phyloP scores from a whole-genome alignment of 2,888 invertebrate species.

The Strigamia transsilvanica region DNA sequence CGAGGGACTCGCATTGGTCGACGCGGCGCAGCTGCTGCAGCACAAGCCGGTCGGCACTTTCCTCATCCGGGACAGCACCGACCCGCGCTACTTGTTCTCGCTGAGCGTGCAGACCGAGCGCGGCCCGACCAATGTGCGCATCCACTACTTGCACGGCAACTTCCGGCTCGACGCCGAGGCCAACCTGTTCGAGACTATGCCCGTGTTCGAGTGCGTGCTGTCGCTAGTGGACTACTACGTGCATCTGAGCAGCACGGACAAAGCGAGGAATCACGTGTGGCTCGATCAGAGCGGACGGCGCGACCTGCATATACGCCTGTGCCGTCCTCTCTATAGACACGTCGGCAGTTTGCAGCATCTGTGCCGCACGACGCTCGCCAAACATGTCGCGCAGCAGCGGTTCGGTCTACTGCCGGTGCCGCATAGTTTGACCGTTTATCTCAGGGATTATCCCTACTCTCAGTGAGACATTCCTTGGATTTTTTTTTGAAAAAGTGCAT shows the following conservation, averaged over 20 bases:
- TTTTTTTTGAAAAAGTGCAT: slow-evolving; percentile 68
- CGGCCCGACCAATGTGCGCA: slow-evolving; percentile 83
- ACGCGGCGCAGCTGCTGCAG: slow-evolving; percentile 72
- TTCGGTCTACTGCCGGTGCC: slow-evolving; percentile 72
- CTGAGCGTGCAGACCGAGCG: slow-evolving; percentile 81
- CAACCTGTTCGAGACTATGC: slow-evolving; percentile 71
- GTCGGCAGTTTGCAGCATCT: slow-evolving; percentile 77
- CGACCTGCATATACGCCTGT: slow-evolving; percentile 77
- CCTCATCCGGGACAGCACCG: slow-evolving; percentile 81
- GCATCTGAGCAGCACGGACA: slow-evolving; percentile 66
- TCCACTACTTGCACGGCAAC: slow-evolving; percentile 75
- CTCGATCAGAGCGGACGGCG: slow-evolving; percentile 78
- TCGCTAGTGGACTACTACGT: slow-evolving; percentile 80
- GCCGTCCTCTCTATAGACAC: slow-evolving; percentile 70
- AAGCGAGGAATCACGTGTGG: slow-evolving; percentile 71
- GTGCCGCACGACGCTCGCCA: slow-evolving; percentile 74
- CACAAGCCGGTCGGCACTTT: slow-evolving; percentile 77
- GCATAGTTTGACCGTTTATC: slow-evolving; percentile 73
- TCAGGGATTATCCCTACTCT: slow-evolving; percentile 79
- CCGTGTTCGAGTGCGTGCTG: slow-evolving; percentile 76
- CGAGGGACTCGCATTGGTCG: slow-evolving; percentile 77
- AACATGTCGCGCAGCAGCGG: slow-evolving; percentile 54
- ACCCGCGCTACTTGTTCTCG: slow-evolving; percentile 79
- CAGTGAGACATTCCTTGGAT: slow-evolving; percentile 68
- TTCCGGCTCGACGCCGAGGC: slow-evolving; percentile 81